Evolutionary conservation across 2,797 vertebrate genomes (phyloP).

Genomic region (Botia kubotai): DNA sequence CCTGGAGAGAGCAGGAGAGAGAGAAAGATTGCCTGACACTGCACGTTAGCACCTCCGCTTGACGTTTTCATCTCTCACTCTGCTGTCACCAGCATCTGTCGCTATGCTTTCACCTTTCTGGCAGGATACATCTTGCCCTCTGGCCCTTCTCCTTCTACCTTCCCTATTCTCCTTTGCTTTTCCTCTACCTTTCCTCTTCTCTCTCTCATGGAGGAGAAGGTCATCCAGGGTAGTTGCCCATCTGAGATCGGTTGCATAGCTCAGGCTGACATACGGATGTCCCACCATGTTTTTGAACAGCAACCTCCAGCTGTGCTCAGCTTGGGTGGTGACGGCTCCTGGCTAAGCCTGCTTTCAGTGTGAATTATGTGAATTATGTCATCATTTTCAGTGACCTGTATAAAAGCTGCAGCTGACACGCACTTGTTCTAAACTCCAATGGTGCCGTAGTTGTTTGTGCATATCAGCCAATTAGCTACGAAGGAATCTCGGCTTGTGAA

Average conservation of each 20-base stretch:
- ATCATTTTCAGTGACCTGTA: conserved; percentile 24
- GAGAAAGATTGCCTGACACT: conserved; percentile 73
- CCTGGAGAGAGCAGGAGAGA: too few relatives aligned
- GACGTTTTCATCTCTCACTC: conserved; percentile 68
- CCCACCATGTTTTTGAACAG: conserved; percentile 51
- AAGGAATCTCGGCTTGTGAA: not conserved
- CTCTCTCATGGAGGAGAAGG: conserved; percentile 35
- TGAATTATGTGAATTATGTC: conserved; percentile 51
- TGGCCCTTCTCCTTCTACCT: conserved; percentile 54
- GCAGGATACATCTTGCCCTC: conserved; percentile 47
- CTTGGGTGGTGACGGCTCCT: conserved; percentile 32
- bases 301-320: conserved; percentile 51
- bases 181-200: conserved; percentile 32
- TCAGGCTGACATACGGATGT: conserved; percentile 51
- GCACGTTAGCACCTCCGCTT: conserved; percentile 62
- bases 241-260: conserved; percentile 53
- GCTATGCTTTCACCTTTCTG: conserved; percentile 54
- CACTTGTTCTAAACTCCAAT: conserved; percentile 27
- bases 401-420: conserved; percentile 18
- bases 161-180: conserved; percentile 37
- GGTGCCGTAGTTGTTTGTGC: not conserved
- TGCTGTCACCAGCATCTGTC: conserved; percentile 43
- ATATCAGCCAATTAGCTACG: conserved; percentile 28
- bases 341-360: conserved; percentile 37
- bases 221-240: conserved; percentile 48